These are phyloP conservation scores for Heliothis virescens DNA, from an alignment of 1,140 invertebrate genomes.

Conservation along the genomic window DNA sequence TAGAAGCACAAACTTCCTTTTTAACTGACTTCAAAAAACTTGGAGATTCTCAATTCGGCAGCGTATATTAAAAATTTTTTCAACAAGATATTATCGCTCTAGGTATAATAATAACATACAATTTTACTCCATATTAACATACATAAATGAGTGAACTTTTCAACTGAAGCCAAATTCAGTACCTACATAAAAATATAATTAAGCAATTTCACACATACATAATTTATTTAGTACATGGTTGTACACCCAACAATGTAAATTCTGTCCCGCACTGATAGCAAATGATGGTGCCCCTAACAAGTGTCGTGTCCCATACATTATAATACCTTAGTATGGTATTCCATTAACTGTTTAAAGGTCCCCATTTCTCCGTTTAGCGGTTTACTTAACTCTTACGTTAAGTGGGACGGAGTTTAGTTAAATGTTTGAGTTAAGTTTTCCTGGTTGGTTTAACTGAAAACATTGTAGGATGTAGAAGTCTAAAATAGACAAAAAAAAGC, in stretches of 20 bases:
- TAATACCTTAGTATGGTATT: slow-evolving; percentile 18
- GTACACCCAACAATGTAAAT: not conserved
- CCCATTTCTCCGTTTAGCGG: slow-evolving; percentile 28
- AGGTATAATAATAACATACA: not conserved
- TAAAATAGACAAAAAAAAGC: too few relatives aligned
- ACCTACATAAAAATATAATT: too few relatives aligned
- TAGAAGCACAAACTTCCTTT: too few relatives aligned
- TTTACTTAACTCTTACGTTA: slow-evolving; percentile 12
- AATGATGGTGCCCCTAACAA: not conserved
- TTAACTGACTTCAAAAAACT: too few relatives aligned
- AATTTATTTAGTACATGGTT: too few relatives aligned
- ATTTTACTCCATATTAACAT: too few relatives aligned
- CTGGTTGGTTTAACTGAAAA: slow-evolving; percentile 5
- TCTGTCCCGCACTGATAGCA: not conserved
- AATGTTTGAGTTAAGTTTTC: slow-evolving; percentile 5
- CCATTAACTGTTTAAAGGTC: slow-evolving; percentile 28
- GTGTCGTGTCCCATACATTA: slow-evolving; percentile 27
- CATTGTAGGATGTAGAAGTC: not conserved
- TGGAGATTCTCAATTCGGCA: too few relatives aligned
- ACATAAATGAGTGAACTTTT: too few relatives aligned
- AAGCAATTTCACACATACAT: too few relatives aligned
- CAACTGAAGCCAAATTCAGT: too few relatives aligned
- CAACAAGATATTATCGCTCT: too few relatives aligned
- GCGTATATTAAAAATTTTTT: too few relatives aligned
- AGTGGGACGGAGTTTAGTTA: slow-evolving; percentile 1